Percentiles rank a stretch among this genome's conserved stretches.
Conservation (phyloP, 2,113 vertebrate species). For the Boulengeromyrus knoepffleri region DNA sequence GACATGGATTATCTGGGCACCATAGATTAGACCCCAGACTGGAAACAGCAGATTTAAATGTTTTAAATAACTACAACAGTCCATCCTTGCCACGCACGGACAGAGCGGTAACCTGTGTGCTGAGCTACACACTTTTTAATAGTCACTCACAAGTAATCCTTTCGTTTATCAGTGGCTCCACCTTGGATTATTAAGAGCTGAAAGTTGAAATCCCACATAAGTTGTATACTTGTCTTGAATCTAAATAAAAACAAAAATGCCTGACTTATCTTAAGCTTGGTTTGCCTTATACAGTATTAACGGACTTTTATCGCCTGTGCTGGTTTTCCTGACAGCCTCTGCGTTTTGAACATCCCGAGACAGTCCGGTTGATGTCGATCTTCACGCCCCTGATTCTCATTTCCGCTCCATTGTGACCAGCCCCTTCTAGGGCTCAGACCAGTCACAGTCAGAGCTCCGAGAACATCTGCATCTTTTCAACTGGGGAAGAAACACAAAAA, state of each 20-base stretch:
- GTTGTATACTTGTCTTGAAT: background rate
- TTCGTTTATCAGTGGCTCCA: background rate
- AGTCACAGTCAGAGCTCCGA: conserved; percentile 30
- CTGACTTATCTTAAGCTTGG: background rate
- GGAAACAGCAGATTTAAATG: background rate
- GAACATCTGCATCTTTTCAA: conserved; percentile 46
- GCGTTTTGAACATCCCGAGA: too few species aligned
- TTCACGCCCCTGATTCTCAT: background rate
- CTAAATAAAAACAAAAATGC: background rate
- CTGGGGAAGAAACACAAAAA: conserved; percentile 38
- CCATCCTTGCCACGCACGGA: background rate
- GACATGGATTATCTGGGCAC: background rate
- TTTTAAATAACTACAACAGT: background rate
- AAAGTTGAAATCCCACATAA: background rate
- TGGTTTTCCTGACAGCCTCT: background rate
- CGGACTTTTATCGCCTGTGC: background rate
- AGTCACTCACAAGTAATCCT: background rate
- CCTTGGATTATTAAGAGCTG: background rate
- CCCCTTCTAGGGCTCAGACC: background rate
- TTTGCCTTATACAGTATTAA: background rate
- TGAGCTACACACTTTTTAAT: background rate
- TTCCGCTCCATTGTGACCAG: background rate
- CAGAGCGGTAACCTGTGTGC: background rate
- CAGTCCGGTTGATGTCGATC: background rate
- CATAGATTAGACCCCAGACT: background rate